Evolutionary conservation across 2,888 invertebrate genomes (phyloP), one percentile per base, ranked within the genome.

Genomic region (Atrina japonica): DNA sequence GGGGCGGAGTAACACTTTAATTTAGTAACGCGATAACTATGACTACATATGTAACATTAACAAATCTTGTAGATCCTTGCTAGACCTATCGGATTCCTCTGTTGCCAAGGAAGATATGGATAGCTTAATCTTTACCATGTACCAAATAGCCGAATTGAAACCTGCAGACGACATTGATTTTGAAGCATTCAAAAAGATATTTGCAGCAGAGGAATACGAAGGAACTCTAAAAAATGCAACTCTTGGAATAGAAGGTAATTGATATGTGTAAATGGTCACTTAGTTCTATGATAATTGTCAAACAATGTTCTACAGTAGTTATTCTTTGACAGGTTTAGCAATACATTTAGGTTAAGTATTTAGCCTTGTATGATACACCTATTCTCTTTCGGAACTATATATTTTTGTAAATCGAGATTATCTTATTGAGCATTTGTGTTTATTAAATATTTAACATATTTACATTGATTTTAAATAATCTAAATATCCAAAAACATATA

Each of bases 61-160:
- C 0, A 49, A n/a, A n/a, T n/a, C n/a, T n/a, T n/a, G n/a, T n/a
- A 86, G 86, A 35, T 85, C 85, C 0, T 73, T 86, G 73, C 55
- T 86, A 23, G 86, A 86, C 40, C 73, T 86, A n/a, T 83, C 83
- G 0, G 83, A 82, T 47, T 68, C 79, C 35, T 77, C 72, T 18
- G 66, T 85, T 5, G 75, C 76, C 18, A 66, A 75, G 6, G 64
- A 53, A n/a, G 75, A 81, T 6, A 60, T 85, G 9, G 66, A 77
- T 6, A 70, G 66, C 0, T 63, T 86, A 11, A 76, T 84, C 6
- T 61, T 67, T 16, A 74, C 81, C 14, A 78, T 86, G 77, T 84
- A 83, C 58, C 45, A 58, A 5, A 60, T 80, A 40, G 83, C 80
- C 11, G 84, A 83, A 16, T 41, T 85, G 1, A 23, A 29, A n/a